These are phyloP conservation scores for Lymantria dispar DNA, from an alignment of 2,888 invertebrate species.

Conservation along the genomic window DNA sequence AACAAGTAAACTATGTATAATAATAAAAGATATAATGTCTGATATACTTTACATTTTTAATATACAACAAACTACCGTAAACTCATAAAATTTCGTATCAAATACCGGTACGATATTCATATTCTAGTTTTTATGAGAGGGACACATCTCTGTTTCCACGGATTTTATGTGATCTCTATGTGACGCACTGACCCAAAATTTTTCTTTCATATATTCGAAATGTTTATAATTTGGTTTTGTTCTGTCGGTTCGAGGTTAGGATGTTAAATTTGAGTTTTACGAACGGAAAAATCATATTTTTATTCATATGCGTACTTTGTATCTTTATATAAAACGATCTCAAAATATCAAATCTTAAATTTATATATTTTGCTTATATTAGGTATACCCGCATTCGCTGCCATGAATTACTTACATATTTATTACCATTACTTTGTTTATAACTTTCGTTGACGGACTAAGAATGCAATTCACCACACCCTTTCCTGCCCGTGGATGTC, in stretches of 20 bases:
- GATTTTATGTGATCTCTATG: constrained; percentile 68
- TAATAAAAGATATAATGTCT: constrained; percentile 4
- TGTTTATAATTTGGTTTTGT: constrained; percentile 51
- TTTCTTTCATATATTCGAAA: constrained; percentile 47
- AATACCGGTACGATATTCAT: constrained; percentile 70
- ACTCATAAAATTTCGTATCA: constrained; percentile 64
- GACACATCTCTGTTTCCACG: constrained; percentile 64
- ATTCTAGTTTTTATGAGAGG: constrained; percentile 68
- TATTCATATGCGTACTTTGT: not conserved
- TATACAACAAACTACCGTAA: constrained; percentile 58
- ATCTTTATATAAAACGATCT: no score
- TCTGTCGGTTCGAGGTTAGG: constrained; percentile 24
- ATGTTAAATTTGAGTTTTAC: constrained; percentile 5
- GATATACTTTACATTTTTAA: constrained; percentile 43
- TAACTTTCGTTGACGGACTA: no score
- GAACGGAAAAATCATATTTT: not conserved
- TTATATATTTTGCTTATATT: no score
- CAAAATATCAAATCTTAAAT: no score
- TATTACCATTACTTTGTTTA: no score
- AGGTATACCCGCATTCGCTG: no score
- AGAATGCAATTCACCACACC: no score
- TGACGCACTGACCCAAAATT: constrained; percentile 45
- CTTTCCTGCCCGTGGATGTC: no score
- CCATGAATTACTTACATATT: no score
- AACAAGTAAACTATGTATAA: no score